phyloP scores from a whole-genome alignment of 2,888 invertebrate species.

The Drosophila kambysellisi region DNA sequence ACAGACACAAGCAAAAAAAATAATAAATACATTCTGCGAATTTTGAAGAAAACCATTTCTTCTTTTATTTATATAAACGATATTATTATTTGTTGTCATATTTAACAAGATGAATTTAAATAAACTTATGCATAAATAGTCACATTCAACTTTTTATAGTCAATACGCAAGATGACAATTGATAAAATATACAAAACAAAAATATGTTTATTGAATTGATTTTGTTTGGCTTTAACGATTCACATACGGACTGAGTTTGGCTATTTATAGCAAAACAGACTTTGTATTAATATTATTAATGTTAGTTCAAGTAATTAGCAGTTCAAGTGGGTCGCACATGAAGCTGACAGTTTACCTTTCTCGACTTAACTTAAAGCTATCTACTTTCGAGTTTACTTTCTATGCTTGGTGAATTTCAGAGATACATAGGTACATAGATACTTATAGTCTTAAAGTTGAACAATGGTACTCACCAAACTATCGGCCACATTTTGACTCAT shows the following conservation, averaged over 20 bases:
- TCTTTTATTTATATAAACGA: background rate
- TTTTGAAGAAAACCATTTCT: background rate
- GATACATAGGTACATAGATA: slow-evolving; percentile 5
- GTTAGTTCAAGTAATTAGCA: slow-evolving; percentile 42
- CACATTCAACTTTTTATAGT: background rate
- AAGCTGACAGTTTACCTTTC: slow-evolving; percentile 9
- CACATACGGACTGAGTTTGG: background rate
- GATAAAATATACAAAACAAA: background rate
- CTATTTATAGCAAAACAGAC: slow-evolving; percentile 36
- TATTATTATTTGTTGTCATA: background rate
- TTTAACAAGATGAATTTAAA: background rate
- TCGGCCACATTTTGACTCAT: slow-evolving; percentile 85
- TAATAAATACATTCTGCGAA: background rate
- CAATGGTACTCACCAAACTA: slow-evolving; percentile 83
- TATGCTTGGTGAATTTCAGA: slow-evolving; percentile 34
- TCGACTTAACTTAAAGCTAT: slow-evolving; percentile 18
- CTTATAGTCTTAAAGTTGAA: background rate
- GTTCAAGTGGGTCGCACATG: slow-evolving; percentile 35
- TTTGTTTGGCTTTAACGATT: slow-evolving; percentile 3
- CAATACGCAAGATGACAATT: background rate
- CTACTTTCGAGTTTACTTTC: slow-evolving; percentile 66
- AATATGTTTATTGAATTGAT: background rate
- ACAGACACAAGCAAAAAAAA: background rate
- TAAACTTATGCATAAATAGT: background rate
- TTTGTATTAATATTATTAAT: slow-evolving; percentile 26